phyloP scores from a whole-genome alignment of 1,140 invertebrate species.

The Brachionus sp. region DNA sequence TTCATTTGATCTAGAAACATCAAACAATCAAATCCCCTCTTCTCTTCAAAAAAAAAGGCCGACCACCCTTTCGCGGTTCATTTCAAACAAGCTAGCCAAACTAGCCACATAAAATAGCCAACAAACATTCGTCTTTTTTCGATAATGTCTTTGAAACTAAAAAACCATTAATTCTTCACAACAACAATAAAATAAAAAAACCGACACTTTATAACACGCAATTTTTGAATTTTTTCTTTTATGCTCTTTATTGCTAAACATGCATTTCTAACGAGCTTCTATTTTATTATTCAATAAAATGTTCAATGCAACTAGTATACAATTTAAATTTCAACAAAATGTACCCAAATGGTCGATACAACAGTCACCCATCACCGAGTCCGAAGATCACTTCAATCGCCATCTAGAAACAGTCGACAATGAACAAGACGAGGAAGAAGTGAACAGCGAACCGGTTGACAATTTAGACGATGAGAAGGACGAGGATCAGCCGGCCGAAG shows the following conservation, averaged over 20 bases:
- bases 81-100: neutral
- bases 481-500: neutral
- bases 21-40: neutral
- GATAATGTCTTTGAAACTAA: neutral
- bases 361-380: neutral
- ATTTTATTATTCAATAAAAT: neutral
- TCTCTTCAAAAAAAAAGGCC: neutral
- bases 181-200: neutral
- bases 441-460: neutral
- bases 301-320: neutral
- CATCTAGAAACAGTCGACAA: neutral
- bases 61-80: neutral
- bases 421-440: neutral
- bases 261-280: neutral
- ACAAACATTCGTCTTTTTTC: neutral
- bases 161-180: neutral
- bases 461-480: neutral
- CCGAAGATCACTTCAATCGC: neutral
- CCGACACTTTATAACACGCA: neutral
- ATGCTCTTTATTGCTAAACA: neutral
- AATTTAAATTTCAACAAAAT: neutral
- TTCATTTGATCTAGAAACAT: constrained; percentile 18
- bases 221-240: neutral
- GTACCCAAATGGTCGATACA: neutral
- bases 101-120: neutral